Conservation (phyloP, 2,888 invertebrate genomes). For the Ashinkailepas kermadecensis region DNA sequence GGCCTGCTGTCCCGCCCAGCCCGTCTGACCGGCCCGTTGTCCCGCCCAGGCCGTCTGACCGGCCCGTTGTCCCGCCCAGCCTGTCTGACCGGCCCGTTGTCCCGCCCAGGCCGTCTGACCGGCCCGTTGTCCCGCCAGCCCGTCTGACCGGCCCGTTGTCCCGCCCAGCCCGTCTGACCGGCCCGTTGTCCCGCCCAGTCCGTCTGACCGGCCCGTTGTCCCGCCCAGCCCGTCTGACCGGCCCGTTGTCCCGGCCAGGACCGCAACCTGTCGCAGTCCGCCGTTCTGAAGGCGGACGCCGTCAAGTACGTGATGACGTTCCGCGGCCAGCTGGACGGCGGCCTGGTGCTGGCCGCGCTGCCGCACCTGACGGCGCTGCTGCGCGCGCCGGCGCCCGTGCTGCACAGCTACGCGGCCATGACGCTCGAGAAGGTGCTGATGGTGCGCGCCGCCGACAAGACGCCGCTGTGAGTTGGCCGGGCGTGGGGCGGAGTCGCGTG, state of each 20-base stretch:
- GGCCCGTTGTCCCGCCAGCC: too few relatives aligned
- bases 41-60: too few relatives aligned
- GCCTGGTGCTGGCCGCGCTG: slow-evolving; percentile 63
- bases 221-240: slow-evolving; percentile 45
- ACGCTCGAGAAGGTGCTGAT: slow-evolving; percentile 79
- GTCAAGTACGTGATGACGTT: slow-evolving; percentile 96
- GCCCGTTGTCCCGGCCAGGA: slow-evolving; percentile 1
- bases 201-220: too few relatives aligned
- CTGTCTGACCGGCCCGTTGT: too few relatives aligned
- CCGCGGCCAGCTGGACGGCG: slow-evolving; percentile 75
- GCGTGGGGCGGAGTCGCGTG: too few relatives aligned
- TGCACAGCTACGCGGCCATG: slow-evolving; percentile 91
- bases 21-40: too few relatives aligned
- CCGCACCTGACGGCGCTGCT: slow-evolving; percentile 74
- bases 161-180: too few relatives aligned
- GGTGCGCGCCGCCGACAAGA: slow-evolving; percentile 56
- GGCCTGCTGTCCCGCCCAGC: too few relatives aligned
- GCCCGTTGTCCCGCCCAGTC: too few relatives aligned
- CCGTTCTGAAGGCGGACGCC: slow-evolving; percentile 91
- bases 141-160: too few relatives aligned
- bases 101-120: too few relatives aligned
- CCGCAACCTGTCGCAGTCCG: slow-evolving; percentile 39
- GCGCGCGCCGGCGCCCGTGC: slow-evolving; percentile 67
- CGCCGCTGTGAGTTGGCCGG: slow-evolving; percentile 47
- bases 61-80: too few relatives aligned